Base-by-base conservation (phyloP, 1,140 invertebrate species). In the Ooceraea biroi region DNA sequence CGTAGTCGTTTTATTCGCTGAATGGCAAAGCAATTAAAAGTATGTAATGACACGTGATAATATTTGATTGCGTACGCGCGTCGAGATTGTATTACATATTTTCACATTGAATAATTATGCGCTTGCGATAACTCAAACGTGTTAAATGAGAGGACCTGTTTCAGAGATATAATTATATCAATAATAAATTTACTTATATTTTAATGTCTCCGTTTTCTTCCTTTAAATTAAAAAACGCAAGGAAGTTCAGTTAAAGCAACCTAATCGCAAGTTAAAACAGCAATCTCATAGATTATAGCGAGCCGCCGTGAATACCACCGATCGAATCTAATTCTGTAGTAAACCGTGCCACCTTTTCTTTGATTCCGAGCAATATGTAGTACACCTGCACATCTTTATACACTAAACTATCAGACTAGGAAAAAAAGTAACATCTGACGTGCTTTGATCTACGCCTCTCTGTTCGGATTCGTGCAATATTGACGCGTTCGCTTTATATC, bases 401-500 rank as follows among this genome's bases (percentile, higher is more conserved):
- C n/a, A n/a, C n/a, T n/a, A n/a, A n/a, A n/a, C n/a, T n/a, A n/a
- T n/a, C n/a, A n/a, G n/a, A n/a, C n/a, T n/a, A n/a, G n/a, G n/a
- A n/a, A n/a, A n/a, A n/a, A n/a, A n/a, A n/a, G n/a, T n/a, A n/a
- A n/a, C n/a, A n/a, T n/a, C n/a, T n/a, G n/a, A n/a, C n/a, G n/a
- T n/a, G n/a, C n/a, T n/a, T n/a, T n/a, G n/a, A n/a, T n/a, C n/a
- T n/a, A n/a, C n/a, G n/a, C 7, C 7, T 7, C 36, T 36, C 22
- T 12, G 25, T 2, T 3, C 17, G n/a, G 50, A 57, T 46, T 46
- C 14, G 12, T 80, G 41, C 22, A 80, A 58, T 69, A 80, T 80
- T 80, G 57, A 80, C 44, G 17, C 19, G 25, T 3, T 46, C 25
- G 0, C 50, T 7, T 69, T 19, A 19, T 7, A 36, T 36, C 36